phyloP scores from a whole-genome alignment of 2,888 invertebrate species.

The Congeria kusceri region DNA sequence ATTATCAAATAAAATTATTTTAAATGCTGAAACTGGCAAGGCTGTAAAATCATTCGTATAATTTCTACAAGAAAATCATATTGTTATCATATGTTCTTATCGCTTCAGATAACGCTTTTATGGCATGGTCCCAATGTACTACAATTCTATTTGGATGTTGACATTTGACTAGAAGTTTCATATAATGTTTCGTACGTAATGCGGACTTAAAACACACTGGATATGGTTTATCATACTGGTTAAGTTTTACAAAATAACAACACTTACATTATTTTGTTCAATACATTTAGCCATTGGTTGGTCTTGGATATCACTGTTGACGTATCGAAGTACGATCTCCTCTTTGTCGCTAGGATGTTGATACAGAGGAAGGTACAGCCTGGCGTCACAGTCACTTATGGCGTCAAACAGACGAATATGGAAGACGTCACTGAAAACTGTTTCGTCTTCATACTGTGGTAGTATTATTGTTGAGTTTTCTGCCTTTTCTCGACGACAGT shows the following conservation, averaged over 20 bases:
- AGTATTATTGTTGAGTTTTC: constrained; percentile 48
- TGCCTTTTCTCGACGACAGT: constrained; percentile 54
- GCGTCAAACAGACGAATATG: constrained; percentile 51
- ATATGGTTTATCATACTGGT: no score
- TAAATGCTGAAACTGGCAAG: no score
- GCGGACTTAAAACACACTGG: no score
- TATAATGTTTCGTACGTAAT: no score
- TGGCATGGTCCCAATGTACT: no score
- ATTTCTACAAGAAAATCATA: no score
- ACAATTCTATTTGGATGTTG: no score
- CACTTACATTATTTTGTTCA: constrained; percentile 20
- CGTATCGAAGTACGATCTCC: constrained; percentile 45
- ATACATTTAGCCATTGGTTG: background rate
- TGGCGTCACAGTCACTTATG: constrained; percentile 40
- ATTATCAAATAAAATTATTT: no score
- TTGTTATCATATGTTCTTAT: no score
- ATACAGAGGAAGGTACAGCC: constrained; percentile 50
- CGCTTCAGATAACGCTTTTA: no score
- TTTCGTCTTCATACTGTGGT: constrained; percentile 38
- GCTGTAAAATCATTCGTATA: no score
- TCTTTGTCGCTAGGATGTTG: constrained; percentile 45
- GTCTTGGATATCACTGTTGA: constrained; percentile 12
- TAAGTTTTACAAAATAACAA: background rate
- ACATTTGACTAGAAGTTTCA: no score
- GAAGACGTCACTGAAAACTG: constrained; percentile 52